Percentiles rank a stretch among this genome's conserved stretches.
These are phyloP conservation scores for Nymphicus hollandicus DNA, from an alignment of 2,113 vertebrate species.

Conservation along the genomic window DNA sequence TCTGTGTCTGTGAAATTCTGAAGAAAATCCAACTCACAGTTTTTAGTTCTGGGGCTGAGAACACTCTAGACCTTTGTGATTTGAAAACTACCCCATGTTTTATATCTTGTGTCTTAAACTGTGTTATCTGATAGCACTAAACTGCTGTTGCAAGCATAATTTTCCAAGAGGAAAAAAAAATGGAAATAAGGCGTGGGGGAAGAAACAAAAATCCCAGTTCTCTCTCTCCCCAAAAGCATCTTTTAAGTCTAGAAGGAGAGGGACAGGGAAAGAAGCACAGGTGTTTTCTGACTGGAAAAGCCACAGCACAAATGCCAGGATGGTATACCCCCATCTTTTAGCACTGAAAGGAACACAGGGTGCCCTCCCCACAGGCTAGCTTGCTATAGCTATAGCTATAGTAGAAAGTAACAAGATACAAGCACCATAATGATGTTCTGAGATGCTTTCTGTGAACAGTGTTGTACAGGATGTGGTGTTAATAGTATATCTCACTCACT, in stretches of 20 bases:
- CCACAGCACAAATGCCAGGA: neutral
- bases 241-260: neutral
- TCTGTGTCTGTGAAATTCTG: neutral
- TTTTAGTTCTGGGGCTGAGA: neutral
- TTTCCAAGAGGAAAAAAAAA: neutral
- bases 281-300: neutral
- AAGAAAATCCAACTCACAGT: neutral
- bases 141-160: neutral
- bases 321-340: neutral
- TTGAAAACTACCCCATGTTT: neutral
- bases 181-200: neutral
- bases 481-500: neutral
- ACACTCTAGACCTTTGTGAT: neutral
- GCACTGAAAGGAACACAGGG: neutral
- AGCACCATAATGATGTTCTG: neutral
- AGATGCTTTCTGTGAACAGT: neutral
- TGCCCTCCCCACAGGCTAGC: neutral
- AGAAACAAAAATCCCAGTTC: neutral
- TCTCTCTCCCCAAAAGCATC: neutral
- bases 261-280: neutral
- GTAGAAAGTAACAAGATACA: neutral
- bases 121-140: neutral
- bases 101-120: neutral
- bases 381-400: neutral
- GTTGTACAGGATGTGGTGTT: neutral